Conservation (phyloP, 2,888 invertebrate species). For the Erebia aethiops region DNA sequence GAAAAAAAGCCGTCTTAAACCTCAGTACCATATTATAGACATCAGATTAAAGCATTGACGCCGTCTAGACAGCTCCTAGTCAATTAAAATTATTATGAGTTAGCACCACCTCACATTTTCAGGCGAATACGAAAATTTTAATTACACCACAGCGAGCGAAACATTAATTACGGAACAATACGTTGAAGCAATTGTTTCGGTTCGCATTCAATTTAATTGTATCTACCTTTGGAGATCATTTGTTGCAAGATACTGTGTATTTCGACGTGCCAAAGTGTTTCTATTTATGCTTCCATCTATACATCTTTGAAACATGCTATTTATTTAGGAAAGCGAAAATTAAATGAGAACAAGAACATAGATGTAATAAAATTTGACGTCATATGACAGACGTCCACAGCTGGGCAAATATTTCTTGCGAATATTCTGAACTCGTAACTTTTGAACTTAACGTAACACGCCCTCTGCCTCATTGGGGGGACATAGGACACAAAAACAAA, state of each 20-base stretch:
- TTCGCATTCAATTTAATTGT: conserved; percentile 42
- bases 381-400: no score
- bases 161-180: conserved; percentile 45
- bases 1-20: neutral
- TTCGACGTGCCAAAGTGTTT: conserved; percentile 15
- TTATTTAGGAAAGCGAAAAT: neutral
- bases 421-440: no score
- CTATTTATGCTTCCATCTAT: neutral
- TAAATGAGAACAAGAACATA: neutral
- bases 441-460: no score
- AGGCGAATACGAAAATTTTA: conserved; percentile 42
- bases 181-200: conserved; percentile 40
- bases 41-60: neutral
- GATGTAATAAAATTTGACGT: no score
- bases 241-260: conserved; percentile 18
- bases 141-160: conserved; percentile 44
- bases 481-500: no score
- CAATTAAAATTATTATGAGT: conserved; percentile 27
- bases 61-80: conserved; percentile 19
- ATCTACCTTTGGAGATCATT: conserved; percentile 31
- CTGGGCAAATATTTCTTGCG: no score
- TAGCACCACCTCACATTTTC: conserved; percentile 18
- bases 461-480: no score
- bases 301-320: conserved; percentile 2
- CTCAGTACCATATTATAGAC: neutral